phyloP scores from a whole-genome alignment of 1,140 invertebrate species.

The Orussus abietinus region DNA sequence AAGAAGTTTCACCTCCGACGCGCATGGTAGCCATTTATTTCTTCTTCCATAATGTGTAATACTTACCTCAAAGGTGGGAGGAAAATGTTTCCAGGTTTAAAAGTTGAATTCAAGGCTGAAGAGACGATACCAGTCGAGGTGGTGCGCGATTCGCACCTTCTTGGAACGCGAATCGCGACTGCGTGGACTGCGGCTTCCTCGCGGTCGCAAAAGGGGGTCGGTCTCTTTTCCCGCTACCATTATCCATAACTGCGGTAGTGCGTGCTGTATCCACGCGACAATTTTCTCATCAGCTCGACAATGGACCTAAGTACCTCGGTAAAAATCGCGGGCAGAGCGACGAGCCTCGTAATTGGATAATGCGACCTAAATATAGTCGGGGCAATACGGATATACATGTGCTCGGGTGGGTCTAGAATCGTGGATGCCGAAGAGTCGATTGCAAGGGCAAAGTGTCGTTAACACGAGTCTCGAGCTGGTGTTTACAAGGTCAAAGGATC shows the following conservation, averaged over 20 bases:
- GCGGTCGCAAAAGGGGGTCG: too few species aligned
- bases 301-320: slow-evolving; percentile 29
- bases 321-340: slow-evolving; percentile 18
- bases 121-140: too few species aligned
- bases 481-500: slow-evolving; percentile 14
- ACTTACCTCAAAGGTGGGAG: too few species aligned
- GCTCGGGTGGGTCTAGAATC: slow-evolving; percentile 15
- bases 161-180: slow-evolving; percentile 19
- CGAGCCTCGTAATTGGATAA: slow-evolving; percentile 45
- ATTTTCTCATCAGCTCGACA: slow-evolving; percentile 41
- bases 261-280: slow-evolving; percentile 30
- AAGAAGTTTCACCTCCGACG: too few species aligned
- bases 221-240: too few species aligned
- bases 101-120: too few species aligned
- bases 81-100: too few species aligned
- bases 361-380: slow-evolving; percentile 44
- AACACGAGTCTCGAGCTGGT: too few species aligned
- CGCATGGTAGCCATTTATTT: too few species aligned
- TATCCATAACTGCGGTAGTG: slow-evolving; percentile 7
- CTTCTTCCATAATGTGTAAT: too few species aligned
- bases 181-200: too few species aligned
- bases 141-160: too few species aligned
- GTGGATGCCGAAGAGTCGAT: slow-evolving; percentile 17
- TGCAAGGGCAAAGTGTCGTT: slow-evolving; percentile 13
- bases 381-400: slow-evolving; percentile 14